Evolutionary conservation across 2,888 invertebrate genomes (phyloP), one percentile per base, ranked within the genome.

Genomic region (Hedya salicella): DNA sequence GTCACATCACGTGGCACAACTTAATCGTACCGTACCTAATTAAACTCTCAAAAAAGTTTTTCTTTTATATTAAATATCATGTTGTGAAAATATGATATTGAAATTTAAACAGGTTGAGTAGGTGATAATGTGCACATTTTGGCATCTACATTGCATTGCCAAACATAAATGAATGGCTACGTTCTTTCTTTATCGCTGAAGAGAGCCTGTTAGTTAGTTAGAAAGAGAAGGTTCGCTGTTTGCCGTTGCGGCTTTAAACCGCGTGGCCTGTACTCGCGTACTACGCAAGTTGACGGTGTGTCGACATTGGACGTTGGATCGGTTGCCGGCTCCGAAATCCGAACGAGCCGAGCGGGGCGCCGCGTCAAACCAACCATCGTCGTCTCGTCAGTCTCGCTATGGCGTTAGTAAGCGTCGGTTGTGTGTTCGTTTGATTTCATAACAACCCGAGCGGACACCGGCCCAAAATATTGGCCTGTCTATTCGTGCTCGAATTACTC

Each of bases 401-500:
- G 92, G 92, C 92, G 92, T 86, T 89, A 82, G 86, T 86, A 81
- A 79, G 83, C 79, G 83, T 78, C 76, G 86, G 91, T 88, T 75
- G 89, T 86, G 88, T 87, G 91, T 89, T 87, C 88, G 87, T 88
- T 88, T 92, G 89, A 84, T 83, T 84, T 87, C 79, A 79, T 79
- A 81, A 82, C 81, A 87, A 83, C 89, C 92, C 91, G 92, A 92
- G 92, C 92, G 92, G 92, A 92, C 92, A 92, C 92, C 92, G 92
- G 91, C 92, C 92, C 92, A 92, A 92, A 92, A 92, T 91, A 91
- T 93, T 92, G 92, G 91, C 87, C 91, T 88, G 92, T 92, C 90
- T 87, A 86, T 81, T 79, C 83, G 86, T 88, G 88, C 81, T 84
- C 81, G 88, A 91, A 88, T 91, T 92, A 91, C 89, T 80, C 76